Base-by-base conservation (phyloP, 23 tunicate genomes). In the Diplosoma virens region DNA sequence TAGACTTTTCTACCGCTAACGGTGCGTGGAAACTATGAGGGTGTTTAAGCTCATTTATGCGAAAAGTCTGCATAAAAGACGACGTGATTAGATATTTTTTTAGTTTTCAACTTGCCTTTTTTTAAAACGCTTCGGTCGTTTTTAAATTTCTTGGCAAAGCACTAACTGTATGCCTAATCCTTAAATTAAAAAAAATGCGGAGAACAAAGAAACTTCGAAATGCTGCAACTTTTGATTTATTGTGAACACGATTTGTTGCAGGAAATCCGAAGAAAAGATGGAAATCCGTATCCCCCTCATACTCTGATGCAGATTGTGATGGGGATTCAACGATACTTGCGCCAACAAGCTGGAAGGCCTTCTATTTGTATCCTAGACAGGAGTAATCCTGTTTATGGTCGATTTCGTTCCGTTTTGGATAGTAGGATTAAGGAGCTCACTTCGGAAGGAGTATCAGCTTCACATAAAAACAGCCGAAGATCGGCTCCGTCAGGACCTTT, bases 191-290 rank as follows among this genome's bases (percentile, higher is more conserved):
- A n/a, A n/a, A n/a, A n/a, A n/a, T n/a, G n/a, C n/a, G n/a, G n/a
- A n/a, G n/a, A n/a, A n/a, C n/a, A n/a, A n/a, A n/a, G n/a, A n/a
- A n/a, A n/a, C n/a, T n/a, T n/a, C 50, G 50, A 7, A 14, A 41
- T 41, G 50, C 9, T 7, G 14, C 50, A 41, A 14, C 14, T 7
- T 41, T 9, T 41, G 50, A 9, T 41, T 14, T 41, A 9, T 41
- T 7, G 11, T 41, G 14, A 41, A 41, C 50, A 7, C 50, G 9
- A 7, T 70, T 79, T 36, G 11, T 25, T 60, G 16, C 58, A 92
- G 97, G 97, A 92, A 76, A 86, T 92, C 16, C 91, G 97, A 47
- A 83, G 97, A 0, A 92, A 92, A 58, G 97, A 92, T 41, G 97
- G 97, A 4, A 82, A 92, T 48, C 87, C 97, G 0, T 92, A 92